A percentile compares a stretch with the other conserved stretches of the same genome.
These are phyloP conservation scores for Aphis craccivora DNA, from an alignment of 1,140 invertebrate genomes.

Conservation along the genomic window DNA sequence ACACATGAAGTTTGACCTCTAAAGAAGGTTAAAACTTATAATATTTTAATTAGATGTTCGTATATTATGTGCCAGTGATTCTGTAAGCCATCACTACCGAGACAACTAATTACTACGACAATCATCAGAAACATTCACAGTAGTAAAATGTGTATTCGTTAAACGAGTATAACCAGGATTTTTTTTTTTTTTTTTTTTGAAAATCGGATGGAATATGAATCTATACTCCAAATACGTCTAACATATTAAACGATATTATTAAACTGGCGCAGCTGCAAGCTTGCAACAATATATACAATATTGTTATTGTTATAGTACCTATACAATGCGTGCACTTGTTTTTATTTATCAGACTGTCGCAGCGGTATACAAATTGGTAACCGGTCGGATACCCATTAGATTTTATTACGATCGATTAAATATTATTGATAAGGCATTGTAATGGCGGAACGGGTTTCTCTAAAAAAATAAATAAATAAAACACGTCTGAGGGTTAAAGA, in stretches of 20 bases:
- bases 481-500: neutral
- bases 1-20: neutral
- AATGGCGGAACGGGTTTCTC: neutral
- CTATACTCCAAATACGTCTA: neutral
- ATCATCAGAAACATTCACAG: neutral
- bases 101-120: too few relatives aligned
- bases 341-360: slow-evolving; percentile 9
- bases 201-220: neutral
- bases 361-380: slow-evolving; percentile 8
- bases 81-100: too few relatives aligned
- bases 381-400: neutral
- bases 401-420: neutral
- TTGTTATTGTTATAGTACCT: neutral
- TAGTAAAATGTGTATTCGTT: neutral
- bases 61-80: too few relatives aligned
- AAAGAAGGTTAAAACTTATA: neutral
- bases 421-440: slow-evolving; percentile 8
- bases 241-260: neutral
- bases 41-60: neutral
- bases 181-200: neutral
- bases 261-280: neutral
- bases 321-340: neutral
- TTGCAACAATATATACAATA: neutral
- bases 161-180: neutral
- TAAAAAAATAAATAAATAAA: neutral